Evolutionary conservation across 2,113 vertebrate genomes (phyloP), one percentile per base, ranked within the genome.

Genomic region (Anoplopoma fimbria): DNA sequence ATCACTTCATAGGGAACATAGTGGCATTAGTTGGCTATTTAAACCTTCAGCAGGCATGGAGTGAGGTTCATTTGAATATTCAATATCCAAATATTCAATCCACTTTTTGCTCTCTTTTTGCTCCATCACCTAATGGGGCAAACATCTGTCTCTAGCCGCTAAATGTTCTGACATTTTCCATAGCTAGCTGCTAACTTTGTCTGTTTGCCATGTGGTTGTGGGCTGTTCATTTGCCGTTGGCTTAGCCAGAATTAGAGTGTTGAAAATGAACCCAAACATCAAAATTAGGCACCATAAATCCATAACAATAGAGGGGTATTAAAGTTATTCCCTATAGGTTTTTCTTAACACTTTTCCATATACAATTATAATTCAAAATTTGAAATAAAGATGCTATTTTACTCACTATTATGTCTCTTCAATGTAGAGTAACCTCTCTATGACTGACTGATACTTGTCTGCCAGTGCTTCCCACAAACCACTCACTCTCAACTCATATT

Each of bases 401-500:
- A 8, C 31, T 13, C 9, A 42, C 49, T 60, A 2, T 55, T 36
- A 55, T 58, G 42, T 45, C 23, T 60, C 25, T 29, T 34, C 40
- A 34, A 69, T 34, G 57, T 68, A 19, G 74, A 13, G 73, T 71
- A 72, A 72, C 62, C 51, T 79, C 47, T 58, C 33, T 2, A 27
- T 81, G 73, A 82, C 77, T 49, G 45, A 63, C 79, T 58, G 55
- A 82, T n/a, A 57, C 36, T 47, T 53, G 73, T 75, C 72, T 45
- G 27, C 51, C 29, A 40, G 60, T 62, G 61, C 68, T 63, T 72
- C 31, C 75, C 36, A 63, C 38, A 33, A 77, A 74, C 55, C 69
- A 47, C 64, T 84, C 77, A 74, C 77, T 90, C 82, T 63, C 6
- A 1, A 45, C 74, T 91, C 87, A 81, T 88, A 84, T 88, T 89